phyloP scores from a whole-genome alignment of 1,140 invertebrate species.

The Ostrea edulis region DNA sequence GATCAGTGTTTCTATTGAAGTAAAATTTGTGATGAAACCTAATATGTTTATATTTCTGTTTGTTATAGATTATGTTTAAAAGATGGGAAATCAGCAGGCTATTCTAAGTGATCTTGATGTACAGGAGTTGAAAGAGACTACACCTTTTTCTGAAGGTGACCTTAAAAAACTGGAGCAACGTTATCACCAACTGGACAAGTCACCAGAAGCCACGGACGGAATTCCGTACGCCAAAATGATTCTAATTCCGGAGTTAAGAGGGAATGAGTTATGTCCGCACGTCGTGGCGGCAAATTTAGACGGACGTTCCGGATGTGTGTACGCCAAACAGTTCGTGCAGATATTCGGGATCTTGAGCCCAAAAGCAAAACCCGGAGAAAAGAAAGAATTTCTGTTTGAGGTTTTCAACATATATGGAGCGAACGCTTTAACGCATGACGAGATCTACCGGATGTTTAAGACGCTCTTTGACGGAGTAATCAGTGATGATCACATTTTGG shows the following conservation, averaged over 20 bases:
- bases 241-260: slow-evolving; percentile 67
- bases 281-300: slow-evolving; percentile 62
- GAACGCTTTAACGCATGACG: slow-evolving; percentile 66
- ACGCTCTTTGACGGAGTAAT: slow-evolving; percentile 62
- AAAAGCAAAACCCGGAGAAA: slow-evolving; percentile 58
- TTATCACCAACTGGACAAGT: slow-evolving; percentile 62
- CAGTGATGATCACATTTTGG: slow-evolving; percentile 69
- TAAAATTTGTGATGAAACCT: no score
- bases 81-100: slow-evolving; percentile 30
- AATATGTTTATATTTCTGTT: neutral
- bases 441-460: slow-evolving; percentile 69
- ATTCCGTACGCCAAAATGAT: slow-evolving; percentile 62
- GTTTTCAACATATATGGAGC: slow-evolving; percentile 65
- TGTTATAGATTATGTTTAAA: neutral
- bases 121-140: slow-evolving; percentile 24
- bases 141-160: slow-evolving; percentile 60
- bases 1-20: no score
- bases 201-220: slow-evolving; percentile 59
- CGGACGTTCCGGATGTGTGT: slow-evolving; percentile 53
- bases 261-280: slow-evolving; percentile 62
- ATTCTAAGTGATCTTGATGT: slow-evolving; percentile 27
- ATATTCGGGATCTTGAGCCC: slow-evolving; percentile 65
- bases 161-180: slow-evolving; percentile 61
- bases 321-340: slow-evolving; percentile 63
- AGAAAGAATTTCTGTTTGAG: slow-evolving; percentile 70